phyloP scores from a whole-genome alignment of 2,113 vertebrate genomes.

The Neoarius graeffei region DNA sequence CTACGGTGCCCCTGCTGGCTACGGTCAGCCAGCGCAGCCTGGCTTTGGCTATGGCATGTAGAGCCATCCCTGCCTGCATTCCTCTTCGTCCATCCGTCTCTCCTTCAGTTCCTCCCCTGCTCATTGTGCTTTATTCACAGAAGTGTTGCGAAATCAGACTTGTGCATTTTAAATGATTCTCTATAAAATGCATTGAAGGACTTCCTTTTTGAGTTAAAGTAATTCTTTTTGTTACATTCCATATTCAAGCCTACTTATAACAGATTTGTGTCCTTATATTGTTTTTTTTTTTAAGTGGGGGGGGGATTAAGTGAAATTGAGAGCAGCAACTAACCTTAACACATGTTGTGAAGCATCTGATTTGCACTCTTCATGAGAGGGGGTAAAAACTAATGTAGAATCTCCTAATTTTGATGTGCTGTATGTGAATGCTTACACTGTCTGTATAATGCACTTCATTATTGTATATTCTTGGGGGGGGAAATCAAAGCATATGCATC shows the following conservation, averaged over 20 bases:
- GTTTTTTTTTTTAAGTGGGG: constrained; percentile 60
- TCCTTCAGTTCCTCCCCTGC: constrained; percentile 87
- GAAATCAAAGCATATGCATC: constrained; percentile 79
- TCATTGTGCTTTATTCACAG: constrained; percentile 86
- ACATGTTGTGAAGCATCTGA: constrained; percentile 92
- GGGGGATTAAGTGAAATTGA: constrained; percentile 69
- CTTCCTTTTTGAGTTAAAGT: constrained; percentile 82
- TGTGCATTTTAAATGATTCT: constrained; percentile 75
- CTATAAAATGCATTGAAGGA: constrained; percentile 85
- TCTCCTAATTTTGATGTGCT: constrained; percentile 89
- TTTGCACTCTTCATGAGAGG: constrained; percentile 96
- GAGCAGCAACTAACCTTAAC: constrained; percentile 79
- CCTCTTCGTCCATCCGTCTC: constrained; percentile 70
- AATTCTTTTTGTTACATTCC: constrained; percentile 91
- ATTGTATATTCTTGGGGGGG: constrained; percentile 84
- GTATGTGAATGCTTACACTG: constrained; percentile 89
- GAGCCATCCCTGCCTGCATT: constrained; percentile 66
- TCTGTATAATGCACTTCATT: constrained; percentile 91
- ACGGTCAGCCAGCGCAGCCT: constrained; percentile 83
- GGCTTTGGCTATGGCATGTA: constrained; percentile 97
- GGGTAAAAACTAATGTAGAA: constrained; percentile 87
- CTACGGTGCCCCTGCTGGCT: constrained; percentile 85
- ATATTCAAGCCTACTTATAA: constrained; percentile 80
- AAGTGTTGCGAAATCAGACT: constrained; percentile 79
- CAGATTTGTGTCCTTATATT: constrained; percentile 65